These are phyloP conservation scores for Meriones psammophilus DNA, from an alignment of 2,797 vertebrate species.

Conservation along the genomic window DNA sequence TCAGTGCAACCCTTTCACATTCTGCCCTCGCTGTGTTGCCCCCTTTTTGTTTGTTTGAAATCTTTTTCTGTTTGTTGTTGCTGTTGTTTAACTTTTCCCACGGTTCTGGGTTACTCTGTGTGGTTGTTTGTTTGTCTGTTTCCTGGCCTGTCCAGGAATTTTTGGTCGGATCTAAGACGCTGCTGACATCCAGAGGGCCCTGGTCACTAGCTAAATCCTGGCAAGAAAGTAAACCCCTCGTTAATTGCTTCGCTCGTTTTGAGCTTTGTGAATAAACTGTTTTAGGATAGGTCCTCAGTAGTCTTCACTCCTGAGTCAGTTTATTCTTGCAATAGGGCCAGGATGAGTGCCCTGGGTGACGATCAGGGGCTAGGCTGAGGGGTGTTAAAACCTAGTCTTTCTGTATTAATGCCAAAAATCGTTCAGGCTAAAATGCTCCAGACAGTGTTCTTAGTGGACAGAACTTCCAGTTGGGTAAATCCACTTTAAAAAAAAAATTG, in stretches of 20 bases:
- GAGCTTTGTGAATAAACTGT: background rate
- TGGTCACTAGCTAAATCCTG: constrained; percentile 6
- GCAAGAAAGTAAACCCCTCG: background rate
- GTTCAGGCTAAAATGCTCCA: background rate
- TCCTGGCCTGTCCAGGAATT: constrained; percentile 29
- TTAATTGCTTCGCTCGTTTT: constrained; percentile 12
- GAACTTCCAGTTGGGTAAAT: background rate
- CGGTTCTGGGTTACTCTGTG: background rate
- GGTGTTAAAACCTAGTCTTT: background rate
- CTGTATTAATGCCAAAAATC: background rate
- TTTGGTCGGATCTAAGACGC: background rate
- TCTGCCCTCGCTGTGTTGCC: background rate
- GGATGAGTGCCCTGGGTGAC: background rate
- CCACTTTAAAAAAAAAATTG: too few relatives aligned
- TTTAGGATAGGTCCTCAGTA: background rate
- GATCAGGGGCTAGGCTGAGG: background rate
- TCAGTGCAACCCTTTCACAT: background rate
- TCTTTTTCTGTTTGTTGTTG: background rate
- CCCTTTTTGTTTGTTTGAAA: background rate
- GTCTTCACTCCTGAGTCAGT: background rate
- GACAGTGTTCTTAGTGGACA: background rate
- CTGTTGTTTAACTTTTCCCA: background rate
- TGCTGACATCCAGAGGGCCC: background rate
- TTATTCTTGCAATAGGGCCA: background rate
- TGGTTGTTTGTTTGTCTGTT: background rate